Base-by-base conservation (phyloP, 2,888 invertebrate species). In the Drosophila nigritarsus region DNA sequence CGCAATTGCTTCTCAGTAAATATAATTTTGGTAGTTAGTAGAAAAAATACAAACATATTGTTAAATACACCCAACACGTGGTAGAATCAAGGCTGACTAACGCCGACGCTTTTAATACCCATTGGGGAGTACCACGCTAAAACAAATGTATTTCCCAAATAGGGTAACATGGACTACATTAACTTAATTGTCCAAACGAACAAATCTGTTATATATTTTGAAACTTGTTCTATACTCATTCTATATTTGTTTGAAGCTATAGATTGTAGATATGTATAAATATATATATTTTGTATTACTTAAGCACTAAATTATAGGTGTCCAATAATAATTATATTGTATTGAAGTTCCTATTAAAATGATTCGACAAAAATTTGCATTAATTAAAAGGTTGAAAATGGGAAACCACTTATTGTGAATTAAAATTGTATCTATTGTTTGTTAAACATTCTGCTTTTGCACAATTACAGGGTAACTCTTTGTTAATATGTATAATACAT, bases 391-490 rank as follows among this genome's bases (percentile, higher is more conserved):
- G 3, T 38, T 38, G 6, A n/a, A 55, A 27, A 20, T 3, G n/a
- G 36, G 27, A 29, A 38, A 13, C n/a, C 13, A 9, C 18, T 11
- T 38, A 15, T 18, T 29, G 18, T 5, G 1, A 54, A 6, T 24
- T 20, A 3, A 27, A 11, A 24, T 24, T 24, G 1, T 2, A 18
- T 32, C 0, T 0, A 18, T 6, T 54, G 13, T 0, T 32, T 32
- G 4, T 6, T 29, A 24, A 38, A 9, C 1, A n/a, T 0, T n/a
- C 13, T 29, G n/a, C 7, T 4, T 8, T 3, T 0, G 27, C 36
- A 1, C 2, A n/a, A 6, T 15, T 65, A 51, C 49, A 65, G 75
- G 49, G 65, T 75, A 62, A 55, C 34, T 59, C 4, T 2, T 3
- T 54, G 61, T 49, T 24, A 9, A 32, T n/a, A 29, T 20, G 2